Conservation (phyloP, 2,797 vertebrate species). For the Aulostomus chinensis region DNA sequence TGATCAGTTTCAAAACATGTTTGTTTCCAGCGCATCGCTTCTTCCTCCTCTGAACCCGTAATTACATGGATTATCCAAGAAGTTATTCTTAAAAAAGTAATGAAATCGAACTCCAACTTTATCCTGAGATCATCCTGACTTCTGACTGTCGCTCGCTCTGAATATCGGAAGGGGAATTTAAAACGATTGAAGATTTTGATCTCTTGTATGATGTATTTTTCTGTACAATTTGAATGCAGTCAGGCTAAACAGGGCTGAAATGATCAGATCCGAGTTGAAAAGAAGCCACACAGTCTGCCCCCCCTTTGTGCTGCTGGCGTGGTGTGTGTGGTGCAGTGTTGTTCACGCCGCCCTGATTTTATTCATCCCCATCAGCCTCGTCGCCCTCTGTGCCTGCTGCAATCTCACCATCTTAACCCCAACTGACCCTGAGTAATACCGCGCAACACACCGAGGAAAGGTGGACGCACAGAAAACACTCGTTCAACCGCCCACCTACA, state of each 20-base stretch:
- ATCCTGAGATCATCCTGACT: no score
- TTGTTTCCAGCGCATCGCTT: no score
- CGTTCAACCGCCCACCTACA: no score
- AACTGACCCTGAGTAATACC: slow-evolving; percentile 16
- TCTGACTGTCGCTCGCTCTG: no score
- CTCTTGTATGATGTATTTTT: neutral
- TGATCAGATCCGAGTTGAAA: slow-evolving; percentile 13
- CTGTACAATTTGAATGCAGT: neutral
- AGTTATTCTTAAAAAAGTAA: no score
- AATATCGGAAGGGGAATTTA: no score
- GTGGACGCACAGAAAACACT: neutral
- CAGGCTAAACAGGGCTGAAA: slow-evolving; percentile 14
- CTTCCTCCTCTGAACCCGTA: no score
- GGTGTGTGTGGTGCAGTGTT: neutral
- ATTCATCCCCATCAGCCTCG: slow-evolving; percentile 41
- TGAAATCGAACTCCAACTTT: no score
- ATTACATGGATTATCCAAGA: no score
- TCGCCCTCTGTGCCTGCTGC: slow-evolving; percentile 33
- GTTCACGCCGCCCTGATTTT: slow-evolving; percentile 33
- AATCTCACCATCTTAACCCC: slow-evolving; percentile 60
- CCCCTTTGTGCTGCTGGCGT: slow-evolving; percentile 20
- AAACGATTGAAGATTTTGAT: neutral
- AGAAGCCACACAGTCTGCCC: slow-evolving; percentile 1
- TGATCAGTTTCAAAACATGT: no score
- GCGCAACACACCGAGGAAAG: slow-evolving; percentile 8